A percentile compares a stretch with the other conserved stretches of the same genome.
Evolutionary conservation across 2,113 vertebrate genomes (phyloP).

Genomic region (Elachura formosa): DNA sequence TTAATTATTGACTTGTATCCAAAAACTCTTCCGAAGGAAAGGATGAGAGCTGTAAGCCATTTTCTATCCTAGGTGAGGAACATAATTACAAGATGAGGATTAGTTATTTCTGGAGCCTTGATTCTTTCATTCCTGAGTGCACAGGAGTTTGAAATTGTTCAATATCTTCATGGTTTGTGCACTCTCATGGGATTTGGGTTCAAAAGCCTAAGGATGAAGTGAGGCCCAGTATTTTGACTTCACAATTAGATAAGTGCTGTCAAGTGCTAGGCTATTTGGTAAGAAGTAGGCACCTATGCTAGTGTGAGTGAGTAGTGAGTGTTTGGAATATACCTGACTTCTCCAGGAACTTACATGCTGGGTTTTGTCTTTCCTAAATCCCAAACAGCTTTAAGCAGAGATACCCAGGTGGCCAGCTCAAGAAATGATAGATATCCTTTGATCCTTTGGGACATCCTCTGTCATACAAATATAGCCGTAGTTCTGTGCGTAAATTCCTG

Average conservation of each 20-base stretch:
- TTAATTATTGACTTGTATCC: background rate
- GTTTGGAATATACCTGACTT: background rate
- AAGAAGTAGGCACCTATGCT: background rate
- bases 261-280: background rate
- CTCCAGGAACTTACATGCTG: background rate
- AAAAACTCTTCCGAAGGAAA: background rate
- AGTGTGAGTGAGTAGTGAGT: background rate
- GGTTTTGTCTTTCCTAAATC: background rate
- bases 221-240: background rate
- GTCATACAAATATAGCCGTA: background rate
- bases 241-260: background rate
- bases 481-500: background rate
- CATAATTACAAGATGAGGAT: background rate
- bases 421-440: background rate
- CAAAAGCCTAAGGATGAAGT: background rate
- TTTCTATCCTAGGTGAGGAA: background rate
- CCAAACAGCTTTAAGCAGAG: background rate
- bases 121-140: background rate
- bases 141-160: background rate
- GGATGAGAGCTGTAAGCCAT: background rate
- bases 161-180: background rate
- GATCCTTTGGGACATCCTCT: slow-evolving; percentile 14
- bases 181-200: background rate
- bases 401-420: background rate
- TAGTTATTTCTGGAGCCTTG: background rate